phyloP scores from a whole-genome alignment of 2,113 vertebrate genomes.

The Romanogobio albipinnatus region DNA sequence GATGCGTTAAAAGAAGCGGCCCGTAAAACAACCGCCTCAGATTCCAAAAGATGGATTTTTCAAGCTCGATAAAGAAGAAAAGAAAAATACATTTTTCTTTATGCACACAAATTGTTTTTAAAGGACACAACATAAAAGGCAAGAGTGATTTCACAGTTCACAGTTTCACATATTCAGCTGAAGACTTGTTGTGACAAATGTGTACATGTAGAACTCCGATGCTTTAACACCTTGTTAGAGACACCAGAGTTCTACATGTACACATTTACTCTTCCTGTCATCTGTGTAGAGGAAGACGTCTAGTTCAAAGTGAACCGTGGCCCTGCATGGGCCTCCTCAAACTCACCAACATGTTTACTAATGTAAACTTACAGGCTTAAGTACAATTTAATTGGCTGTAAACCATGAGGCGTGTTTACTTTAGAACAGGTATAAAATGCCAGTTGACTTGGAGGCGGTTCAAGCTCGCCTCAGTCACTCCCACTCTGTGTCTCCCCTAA shows the following conservation, averaged over 20 bases:
- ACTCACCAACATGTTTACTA: slow-evolving; percentile 86
- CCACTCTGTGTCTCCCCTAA: slow-evolving; percentile 55
- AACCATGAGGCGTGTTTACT: slow-evolving; percentile 86
- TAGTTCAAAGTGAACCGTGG: slow-evolving; percentile 62
- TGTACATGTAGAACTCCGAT: too few species aligned
- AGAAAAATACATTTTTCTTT: slow-evolving; percentile 57
- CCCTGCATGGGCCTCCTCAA: slow-evolving; percentile 66
- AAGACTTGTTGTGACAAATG: too few species aligned
- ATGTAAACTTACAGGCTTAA: slow-evolving; percentile 82
- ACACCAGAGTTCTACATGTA: slow-evolving; percentile 70
- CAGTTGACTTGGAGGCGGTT: slow-evolving; percentile 83
- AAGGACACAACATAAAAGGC: slow-evolving; percentile 18
- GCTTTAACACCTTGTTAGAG: too few species aligned
- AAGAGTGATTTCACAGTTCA: background rate
- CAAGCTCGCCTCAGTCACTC: slow-evolving; percentile 63
- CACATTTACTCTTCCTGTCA: slow-evolving; percentile 65
- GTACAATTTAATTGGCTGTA: slow-evolving; percentile 94
- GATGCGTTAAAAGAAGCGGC: slow-evolving; percentile 76
- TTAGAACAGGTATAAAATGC: slow-evolving; percentile 86
- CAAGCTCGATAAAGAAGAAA: slow-evolving; percentile 60
- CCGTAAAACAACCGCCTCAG: slow-evolving; percentile 73
- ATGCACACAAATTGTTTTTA: slow-evolving; percentile 46
- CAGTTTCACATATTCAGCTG: slow-evolving; percentile 59
- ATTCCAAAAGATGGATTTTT: slow-evolving; percentile 68
- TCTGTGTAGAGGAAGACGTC: slow-evolving; percentile 59